Evolutionary conservation across 2,113 vertebrate species (phyloP), one percentile per base, ranked within the genome.

Genomic region (Cnemophilus loriae): DNA sequence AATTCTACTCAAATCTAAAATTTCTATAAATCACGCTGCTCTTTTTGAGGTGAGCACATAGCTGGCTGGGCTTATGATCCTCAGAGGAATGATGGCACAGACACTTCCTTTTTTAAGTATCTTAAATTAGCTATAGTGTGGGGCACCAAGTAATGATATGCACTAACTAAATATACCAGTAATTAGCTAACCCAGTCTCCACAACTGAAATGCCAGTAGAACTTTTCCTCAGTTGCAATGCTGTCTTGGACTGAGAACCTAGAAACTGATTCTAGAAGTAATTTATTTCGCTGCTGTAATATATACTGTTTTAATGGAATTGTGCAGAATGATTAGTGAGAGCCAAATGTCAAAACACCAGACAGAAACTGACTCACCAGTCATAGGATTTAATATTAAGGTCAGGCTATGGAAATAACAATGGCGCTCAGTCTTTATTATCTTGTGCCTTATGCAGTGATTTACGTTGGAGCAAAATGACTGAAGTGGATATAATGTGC

Each of bases 321-420:
- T 93, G 61, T 93, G 74, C 56, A 87, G 83, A 93, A 93, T 95
- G 86, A 96, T 87, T 84, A 89, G 83, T 95, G 90, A 95, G 90
- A 94, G 52, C 60, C 92, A 89, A 95, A 94, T 95, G 92, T 92
- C 96, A 96, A 93, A 96, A 90, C 64, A 89, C 46, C 95, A 96
- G 95, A 95, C 95, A 97, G 90, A 94, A 86, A 93, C 75, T 97
- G 95, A 97, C 90, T 97, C 96, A 96, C 80, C 64, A 94, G 83
- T 90, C 88, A 52, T 2, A 84, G 64, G 52, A 71, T 93, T 97
- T 93, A 90, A 89, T 92, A 90, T 86, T 95, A 94, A 96, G 95
- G 95, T 94, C 96, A 94, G 60, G 52, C 73, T 81, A 49, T 84
- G 69, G 52, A 91, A 94, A 77, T 77, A 94, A 94, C 33, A 90